phyloP scores from a whole-genome alignment of 1,140 invertebrate species.

The Tribolium madens region DNA sequence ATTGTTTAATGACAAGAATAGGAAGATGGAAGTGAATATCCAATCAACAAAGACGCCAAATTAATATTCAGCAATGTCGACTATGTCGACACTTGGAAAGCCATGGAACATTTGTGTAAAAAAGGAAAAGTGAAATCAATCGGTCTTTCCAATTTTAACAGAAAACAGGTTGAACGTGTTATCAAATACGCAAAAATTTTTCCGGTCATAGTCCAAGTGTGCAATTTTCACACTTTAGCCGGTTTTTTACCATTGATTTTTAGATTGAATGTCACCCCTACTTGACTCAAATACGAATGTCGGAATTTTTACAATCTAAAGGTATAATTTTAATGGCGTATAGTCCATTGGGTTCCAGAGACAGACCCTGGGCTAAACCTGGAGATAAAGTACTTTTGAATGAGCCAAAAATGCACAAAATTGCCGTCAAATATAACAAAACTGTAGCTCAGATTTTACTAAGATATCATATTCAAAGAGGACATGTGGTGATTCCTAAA shows the following conservation, averaged over 20 bases:
- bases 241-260: slow-evolving; percentile 42
- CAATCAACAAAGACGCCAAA: slow-evolving; percentile 67
- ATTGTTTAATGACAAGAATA: background rate
- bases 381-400: slow-evolving; percentile 75
- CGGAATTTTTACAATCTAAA: slow-evolving; percentile 77
- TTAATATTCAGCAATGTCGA: slow-evolving; percentile 71
- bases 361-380: slow-evolving; percentile 77
- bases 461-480: slow-evolving; percentile 58
- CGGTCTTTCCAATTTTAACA: slow-evolving; percentile 89
- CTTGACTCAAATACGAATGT: slow-evolving; percentile 81
- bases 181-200: slow-evolving; percentile 74
- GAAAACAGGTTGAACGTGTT: slow-evolving; percentile 78
- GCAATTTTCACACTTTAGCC: background rate
- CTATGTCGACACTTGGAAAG: slow-evolving; percentile 86
- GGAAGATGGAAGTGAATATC: slow-evolving; percentile 42
- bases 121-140: slow-evolving; percentile 81
- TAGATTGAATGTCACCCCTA: slow-evolving; percentile 90
- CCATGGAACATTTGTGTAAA: slow-evolving; percentile 79
- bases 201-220: slow-evolving; percentile 80
- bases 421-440: slow-evolving; percentile 58
- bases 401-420: slow-evolving; percentile 69
- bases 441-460: slow-evolving; percentile 58
- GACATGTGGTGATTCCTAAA: slow-evolving; percentile 57
- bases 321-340: slow-evolving; percentile 83
- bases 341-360: slow-evolving; percentile 80